A percentile compares a stretch with the other conserved stretches of the same genome.
These are phyloP conservation scores for Scelioninae gen. 2 DNA, from an alignment of 2,888 invertebrate genomes.

Conservation along the genomic window DNA sequence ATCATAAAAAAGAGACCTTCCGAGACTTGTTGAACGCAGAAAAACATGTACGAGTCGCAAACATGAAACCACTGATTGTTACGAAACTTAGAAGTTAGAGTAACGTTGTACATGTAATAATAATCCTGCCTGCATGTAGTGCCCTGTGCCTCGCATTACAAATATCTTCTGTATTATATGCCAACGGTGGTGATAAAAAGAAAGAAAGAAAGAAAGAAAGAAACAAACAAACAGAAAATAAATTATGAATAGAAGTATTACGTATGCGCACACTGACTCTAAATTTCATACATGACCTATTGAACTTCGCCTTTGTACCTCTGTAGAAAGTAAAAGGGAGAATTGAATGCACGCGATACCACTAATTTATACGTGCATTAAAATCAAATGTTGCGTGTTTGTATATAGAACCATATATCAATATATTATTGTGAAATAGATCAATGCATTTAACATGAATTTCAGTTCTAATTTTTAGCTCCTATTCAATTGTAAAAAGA, in stretches of 20 bases:
- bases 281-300: slow-evolving; percentile 48
- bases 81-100: slow-evolving; percentile 35
- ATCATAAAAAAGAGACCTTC: not conserved
- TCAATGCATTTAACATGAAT: slow-evolving; percentile 62
- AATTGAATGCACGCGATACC: slow-evolving; percentile 46
- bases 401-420: slow-evolving; percentile 69
- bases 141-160: slow-evolving; percentile 55
- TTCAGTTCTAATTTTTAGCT: slow-evolving; percentile 44
- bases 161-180: slow-evolving; percentile 45
- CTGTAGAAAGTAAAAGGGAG: slow-evolving; percentile 66
- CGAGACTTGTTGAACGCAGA: not conserved
- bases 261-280: slow-evolving; percentile 40
- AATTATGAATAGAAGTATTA: slow-evolving; percentile 38
- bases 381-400: slow-evolving; percentile 72
- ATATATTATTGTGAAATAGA: slow-evolving; percentile 71
- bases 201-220: not conserved
- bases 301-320: slow-evolving; percentile 68
- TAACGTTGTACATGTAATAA: slow-evolving; percentile 15
- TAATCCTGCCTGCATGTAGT: slow-evolving; percentile 57
- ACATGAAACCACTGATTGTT: slow-evolving; percentile 9
- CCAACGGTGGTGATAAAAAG: slow-evolving; percentile 18
- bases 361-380: slow-evolving; percentile 63
- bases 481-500: slow-evolving; percentile 10
- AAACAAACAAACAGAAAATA: slow-evolving; percentile 3
- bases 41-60: slow-evolving; percentile 1